phyloP scores from a whole-genome alignment of 2,888 invertebrate species.

The Eulithis prunata region DNA sequence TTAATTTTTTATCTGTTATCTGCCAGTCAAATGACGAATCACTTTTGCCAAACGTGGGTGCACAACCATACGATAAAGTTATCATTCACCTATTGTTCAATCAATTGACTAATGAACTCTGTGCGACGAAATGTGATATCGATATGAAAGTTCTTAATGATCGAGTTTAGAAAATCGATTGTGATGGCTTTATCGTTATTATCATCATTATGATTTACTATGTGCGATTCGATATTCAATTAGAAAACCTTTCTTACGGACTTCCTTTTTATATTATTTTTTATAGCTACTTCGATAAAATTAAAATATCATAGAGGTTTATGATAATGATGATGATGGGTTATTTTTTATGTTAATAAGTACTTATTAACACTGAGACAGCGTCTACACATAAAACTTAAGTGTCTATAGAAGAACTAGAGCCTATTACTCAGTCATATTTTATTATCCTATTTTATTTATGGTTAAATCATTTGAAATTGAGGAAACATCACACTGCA shows the following conservation, averaged over 20 bases:
- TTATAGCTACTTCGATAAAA: neutral
- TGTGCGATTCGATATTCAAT: conserved; percentile 28
- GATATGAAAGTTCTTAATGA: conserved; percentile 70
- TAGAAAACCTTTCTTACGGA: conserved; percentile 25
- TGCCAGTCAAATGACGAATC: conserved; percentile 55
- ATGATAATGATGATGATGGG: too few relatives aligned
- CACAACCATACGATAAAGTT: conserved; percentile 53
- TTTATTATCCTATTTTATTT: too few relatives aligned
- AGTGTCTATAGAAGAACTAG: too few relatives aligned
- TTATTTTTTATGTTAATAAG: neutral
- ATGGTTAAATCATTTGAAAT: too few relatives aligned
- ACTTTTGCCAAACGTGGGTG: conserved; percentile 69
- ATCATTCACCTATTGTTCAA: conserved; percentile 61
- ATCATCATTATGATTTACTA: conserved; percentile 47
- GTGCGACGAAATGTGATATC: conserved; percentile 50
- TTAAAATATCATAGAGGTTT: neutral
- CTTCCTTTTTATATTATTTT: conserved; percentile 3
- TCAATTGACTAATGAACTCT: conserved; percentile 68
- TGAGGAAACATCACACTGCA: too few relatives aligned
- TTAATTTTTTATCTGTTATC: conserved; percentile 50
- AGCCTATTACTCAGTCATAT: too few relatives aligned
- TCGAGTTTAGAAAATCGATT: conserved; percentile 58
- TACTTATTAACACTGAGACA: neutral
- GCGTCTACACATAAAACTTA: too few relatives aligned
- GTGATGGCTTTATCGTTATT: conserved; percentile 58